Base-by-base conservation (phyloP, 2,888 invertebrate species). In the Tipula lateralis region DNA sequence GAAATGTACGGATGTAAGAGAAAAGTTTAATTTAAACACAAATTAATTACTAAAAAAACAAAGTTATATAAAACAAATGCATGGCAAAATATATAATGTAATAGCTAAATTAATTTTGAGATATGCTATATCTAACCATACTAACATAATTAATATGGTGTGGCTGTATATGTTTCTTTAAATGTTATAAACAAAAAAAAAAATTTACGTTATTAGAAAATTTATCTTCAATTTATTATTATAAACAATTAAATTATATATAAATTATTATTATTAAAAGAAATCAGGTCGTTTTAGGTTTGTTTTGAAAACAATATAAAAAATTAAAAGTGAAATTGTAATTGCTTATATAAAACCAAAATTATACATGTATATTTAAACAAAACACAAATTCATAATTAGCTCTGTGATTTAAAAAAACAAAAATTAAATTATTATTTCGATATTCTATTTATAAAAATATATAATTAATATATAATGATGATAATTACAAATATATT, bases 31-130 rank as follows among this genome's bases (percentile, higher is more conserved):
- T 9, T 24, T 66, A 66, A 66, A 66, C 66, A 66, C 4, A 66
- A 66, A 19, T 66, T 24, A 66, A 66, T 66, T 19, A 66, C 19
- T 9, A 24, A 66, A 66, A 66, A 66, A 50, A 66, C 19, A 9
- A 66, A 66, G 24, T 66, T 24, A 66, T 66, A 66, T 2, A 66
- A 66, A 66, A 66, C 66, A 24, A 66, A 66, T 66, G 66, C 66
- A 66, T 66, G 66, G 66, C 66, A 66, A 66, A 24, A 66, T 66
- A 66, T 66, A 66, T 66, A 66, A 66, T 66, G 66, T 66, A 66
- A 66, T 66, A 66, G 66, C 66, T 66, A 66, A 66, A 66, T 9
- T 24, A 24, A 66, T 66, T 66, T 24, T 24, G 24, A 66, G 24
- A 66, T 66, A 19, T 66, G 66, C 66, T 66, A 66, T n/a, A 44